Evolutionary conservation across 2,888 invertebrate species (phyloP).

Genomic region (Syrista parreyssii): DNA sequence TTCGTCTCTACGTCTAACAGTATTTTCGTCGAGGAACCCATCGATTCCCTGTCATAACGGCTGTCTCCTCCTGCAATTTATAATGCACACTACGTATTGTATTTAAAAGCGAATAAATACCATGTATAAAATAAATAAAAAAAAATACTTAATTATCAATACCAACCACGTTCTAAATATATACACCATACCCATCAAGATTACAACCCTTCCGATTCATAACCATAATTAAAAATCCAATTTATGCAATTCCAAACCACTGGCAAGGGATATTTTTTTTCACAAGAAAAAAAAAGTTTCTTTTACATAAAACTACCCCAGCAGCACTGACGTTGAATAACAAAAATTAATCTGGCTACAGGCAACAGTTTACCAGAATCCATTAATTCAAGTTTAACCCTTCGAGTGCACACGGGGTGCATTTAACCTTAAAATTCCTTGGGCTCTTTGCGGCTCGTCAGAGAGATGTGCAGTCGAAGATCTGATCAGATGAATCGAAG

Average conservation of each 20-base stretch:
- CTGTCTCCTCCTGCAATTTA: slow-evolving; percentile 18
- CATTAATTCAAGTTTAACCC: too few relatives aligned
- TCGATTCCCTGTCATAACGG: background rate
- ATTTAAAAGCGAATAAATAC: slow-evolving; percentile 32
- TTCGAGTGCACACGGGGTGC: too few relatives aligned
- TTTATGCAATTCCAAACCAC: background rate
- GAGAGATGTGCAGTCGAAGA: too few relatives aligned
- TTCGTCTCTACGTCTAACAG: background rate
- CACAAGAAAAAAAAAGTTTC: background rate
- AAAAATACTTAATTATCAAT: background rate
- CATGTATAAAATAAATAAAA: slow-evolving; percentile 42
- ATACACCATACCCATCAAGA: background rate
- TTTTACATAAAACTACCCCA: too few relatives aligned
- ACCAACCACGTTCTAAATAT: background rate
- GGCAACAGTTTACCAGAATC: too few relatives aligned
- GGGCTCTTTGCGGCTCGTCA: too few relatives aligned
- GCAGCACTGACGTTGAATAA: too few relatives aligned
- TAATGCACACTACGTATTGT: slow-evolving; percentile 37
- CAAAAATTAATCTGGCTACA: too few relatives aligned
- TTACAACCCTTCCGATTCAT: background rate
- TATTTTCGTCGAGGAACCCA: background rate
- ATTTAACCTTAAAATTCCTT: too few relatives aligned
- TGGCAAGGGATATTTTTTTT: background rate
- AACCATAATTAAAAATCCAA: background rate
- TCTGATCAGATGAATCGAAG: too few relatives aligned